Conservation (phyloP, 2,113 vertebrate species). For the Neogale vison region DNA sequence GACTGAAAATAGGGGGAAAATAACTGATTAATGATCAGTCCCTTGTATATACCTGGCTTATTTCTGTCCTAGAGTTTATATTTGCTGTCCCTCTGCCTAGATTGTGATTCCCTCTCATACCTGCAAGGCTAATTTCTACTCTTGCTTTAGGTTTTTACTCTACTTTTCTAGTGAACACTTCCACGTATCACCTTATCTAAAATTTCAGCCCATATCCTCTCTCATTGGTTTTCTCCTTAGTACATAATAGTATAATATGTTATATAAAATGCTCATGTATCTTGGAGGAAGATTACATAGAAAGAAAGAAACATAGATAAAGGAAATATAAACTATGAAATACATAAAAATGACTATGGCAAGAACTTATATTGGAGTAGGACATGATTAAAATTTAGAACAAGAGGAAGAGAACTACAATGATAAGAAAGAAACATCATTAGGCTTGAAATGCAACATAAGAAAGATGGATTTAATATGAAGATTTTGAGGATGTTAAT, state of each 20-base stretch:
- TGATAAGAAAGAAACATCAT: slow-evolving; percentile 91
- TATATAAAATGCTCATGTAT: not conserved
- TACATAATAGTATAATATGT: not conserved
- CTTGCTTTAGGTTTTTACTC: not conserved
- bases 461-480: not conserved
- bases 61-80: not conserved
- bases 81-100: accelerated
- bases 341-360: slow-evolving; percentile 84
- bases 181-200: not conserved
- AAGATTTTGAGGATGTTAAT: not conserved
- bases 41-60: not conserved
- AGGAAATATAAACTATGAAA: not conserved
- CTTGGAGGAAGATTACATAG: not conserved
- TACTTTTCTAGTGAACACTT: not conserved
- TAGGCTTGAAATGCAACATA: slow-evolving; percentile 87
- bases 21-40: not conserved
- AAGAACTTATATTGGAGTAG: slow-evolving; percentile 90
- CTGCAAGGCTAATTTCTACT: not conserved
- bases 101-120: not conserved
- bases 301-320: not conserved
- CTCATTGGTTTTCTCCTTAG: not conserved
- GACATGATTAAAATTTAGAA: slow-evolving; percentile 90
- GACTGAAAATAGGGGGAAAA: not conserved
- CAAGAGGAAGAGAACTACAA: slow-evolving; percentile 92
- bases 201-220: not conserved